A percentile compares a stretch with the other conserved stretches of the same genome.
Evolutionary conservation across 2,113 vertebrate genomes (phyloP).

Genomic region (Chloroceryle aenea): DNA sequence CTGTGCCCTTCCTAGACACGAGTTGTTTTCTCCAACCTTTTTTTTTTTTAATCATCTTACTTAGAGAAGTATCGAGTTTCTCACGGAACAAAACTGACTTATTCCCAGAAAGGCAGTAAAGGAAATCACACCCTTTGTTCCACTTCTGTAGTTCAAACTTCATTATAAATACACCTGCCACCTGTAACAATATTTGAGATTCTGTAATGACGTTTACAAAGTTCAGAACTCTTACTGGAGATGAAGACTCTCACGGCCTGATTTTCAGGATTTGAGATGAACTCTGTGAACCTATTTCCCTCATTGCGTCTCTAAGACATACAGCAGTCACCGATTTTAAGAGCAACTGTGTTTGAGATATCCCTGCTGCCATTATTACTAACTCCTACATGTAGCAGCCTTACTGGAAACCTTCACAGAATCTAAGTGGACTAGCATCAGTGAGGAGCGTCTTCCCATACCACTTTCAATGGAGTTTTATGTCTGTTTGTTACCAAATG

Average conservation of each 20-base stretch:
- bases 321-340: fast-evolving
- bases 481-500: not conserved
- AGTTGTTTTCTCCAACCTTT: not conserved
- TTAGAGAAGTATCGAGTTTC: not conserved
- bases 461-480: not conserved
- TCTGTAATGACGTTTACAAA: not conserved
- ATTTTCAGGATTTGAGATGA: not conserved
- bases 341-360: not conserved
- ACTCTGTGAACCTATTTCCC: not conserved
- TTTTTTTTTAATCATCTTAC: not conserved
- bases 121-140: not conserved
- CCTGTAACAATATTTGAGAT: not conserved
- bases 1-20: not conserved
- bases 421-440: not conserved
- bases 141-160: not conserved
- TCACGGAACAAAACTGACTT: not conserved
- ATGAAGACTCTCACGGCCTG: not conserved
- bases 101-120: not conserved
- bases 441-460: not conserved
- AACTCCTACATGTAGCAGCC: not conserved
- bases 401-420: not conserved
- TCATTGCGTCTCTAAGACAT: not conserved
- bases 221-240: not conserved
- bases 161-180: not conserved
- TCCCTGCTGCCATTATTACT: not conserved